Percentiles rank a stretch among this genome's conserved stretches.
Evolutionary conservation across 2,797 vertebrate species (phyloP).

Genomic region (Glyptemys insculpta): DNA sequence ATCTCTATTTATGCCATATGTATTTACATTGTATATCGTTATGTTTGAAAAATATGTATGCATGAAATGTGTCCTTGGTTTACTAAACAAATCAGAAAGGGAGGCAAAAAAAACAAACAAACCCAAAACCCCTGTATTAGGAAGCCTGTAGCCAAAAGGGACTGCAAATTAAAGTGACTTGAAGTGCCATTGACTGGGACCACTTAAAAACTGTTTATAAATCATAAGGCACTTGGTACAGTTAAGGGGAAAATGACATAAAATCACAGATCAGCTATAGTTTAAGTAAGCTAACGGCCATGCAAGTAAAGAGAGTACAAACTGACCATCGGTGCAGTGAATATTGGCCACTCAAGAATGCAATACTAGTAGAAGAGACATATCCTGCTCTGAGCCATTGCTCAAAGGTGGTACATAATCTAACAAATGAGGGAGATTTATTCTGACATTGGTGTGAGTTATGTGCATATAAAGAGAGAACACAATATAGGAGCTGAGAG

Average conservation of each 20-base stretch:
- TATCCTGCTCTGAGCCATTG: conserved; percentile 12
- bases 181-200: background rate
- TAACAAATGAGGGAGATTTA: background rate
- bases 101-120: too few relatives aligned
- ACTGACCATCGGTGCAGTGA: background rate
- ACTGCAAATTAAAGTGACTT: background rate
- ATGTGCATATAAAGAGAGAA: background rate
- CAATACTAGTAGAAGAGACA: conserved; percentile 6
- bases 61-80: background rate
- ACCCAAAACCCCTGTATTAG: background rate
- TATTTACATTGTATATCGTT: background rate
- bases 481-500: rapidly evolving
- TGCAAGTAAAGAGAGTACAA: background rate
- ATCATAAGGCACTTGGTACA: background rate
- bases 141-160: background rate
- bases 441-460: background rate
- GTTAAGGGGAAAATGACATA: background rate
- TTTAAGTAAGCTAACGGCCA: background rate
- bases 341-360: background rate
- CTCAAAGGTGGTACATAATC: conserved; percentile 43
- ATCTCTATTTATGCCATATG: background rate
- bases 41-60: background rate
- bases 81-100: background rate
- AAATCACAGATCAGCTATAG: background rate
- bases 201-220: background rate